phyloP scores from a whole-genome alignment of 2,113 vertebrate genomes.

The Atrichornis clamosus region DNA sequence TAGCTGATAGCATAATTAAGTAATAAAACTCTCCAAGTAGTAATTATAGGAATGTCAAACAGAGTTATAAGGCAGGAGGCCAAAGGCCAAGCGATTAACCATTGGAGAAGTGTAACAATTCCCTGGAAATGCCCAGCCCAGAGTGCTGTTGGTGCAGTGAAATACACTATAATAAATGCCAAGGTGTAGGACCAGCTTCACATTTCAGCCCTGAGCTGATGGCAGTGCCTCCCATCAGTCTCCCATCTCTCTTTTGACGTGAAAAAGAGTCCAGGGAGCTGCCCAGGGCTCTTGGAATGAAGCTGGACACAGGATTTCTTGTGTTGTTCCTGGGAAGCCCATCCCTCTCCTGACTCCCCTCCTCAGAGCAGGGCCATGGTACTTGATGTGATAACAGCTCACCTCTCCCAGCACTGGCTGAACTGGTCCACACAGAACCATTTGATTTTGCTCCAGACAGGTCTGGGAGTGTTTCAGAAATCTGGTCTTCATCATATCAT shows the following conservation, averaged over 20 bases:
- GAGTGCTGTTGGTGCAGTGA: background rate
- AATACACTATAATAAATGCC: background rate
- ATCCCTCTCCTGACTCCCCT: background rate
- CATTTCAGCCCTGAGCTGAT: background rate
- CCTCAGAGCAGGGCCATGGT: fast-evolving
- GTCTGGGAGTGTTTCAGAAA: background rate
- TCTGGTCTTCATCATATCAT: background rate
- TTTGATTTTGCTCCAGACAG: background rate
- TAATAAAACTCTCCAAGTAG: conserved; percentile 41
- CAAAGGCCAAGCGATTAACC: conserved; percentile 42
- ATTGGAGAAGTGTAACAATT: conserved; percentile 1
- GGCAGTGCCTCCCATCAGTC: background rate
- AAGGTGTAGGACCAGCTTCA: background rate
- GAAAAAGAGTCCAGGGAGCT: background rate
- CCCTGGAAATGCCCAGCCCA: conserved; percentile 24
- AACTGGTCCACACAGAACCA: fast-evolving
- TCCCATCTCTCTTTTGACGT: too few species aligned
- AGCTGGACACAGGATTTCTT: background rate
- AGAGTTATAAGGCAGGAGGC: conserved; percentile 18
- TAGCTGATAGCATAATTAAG: conserved; percentile 26
- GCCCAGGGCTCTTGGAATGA: background rate
- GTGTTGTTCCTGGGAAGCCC: background rate
- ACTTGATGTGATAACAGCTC: fast-evolving
- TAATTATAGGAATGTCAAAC: conserved; percentile 21
- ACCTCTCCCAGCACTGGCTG: background rate